Conservation (phyloP, 2,113 vertebrate species). For the Caloenas nicobarica region DNA sequence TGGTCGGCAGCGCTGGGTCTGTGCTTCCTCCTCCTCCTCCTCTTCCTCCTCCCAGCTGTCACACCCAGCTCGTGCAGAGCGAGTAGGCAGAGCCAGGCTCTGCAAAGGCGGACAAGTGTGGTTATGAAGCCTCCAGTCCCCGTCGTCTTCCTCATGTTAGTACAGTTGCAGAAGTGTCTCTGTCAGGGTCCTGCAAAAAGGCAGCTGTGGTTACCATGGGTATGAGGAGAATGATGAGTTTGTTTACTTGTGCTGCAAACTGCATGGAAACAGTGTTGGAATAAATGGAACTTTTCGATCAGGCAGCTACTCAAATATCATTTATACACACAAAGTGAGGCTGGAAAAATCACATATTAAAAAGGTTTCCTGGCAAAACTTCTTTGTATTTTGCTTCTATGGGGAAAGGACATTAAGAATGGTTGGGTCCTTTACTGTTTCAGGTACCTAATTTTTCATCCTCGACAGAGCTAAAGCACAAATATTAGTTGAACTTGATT, state of each 20-base stretch:
- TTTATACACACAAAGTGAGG: not conserved
- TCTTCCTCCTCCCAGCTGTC: not conserved
- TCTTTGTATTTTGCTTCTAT: not conserved
- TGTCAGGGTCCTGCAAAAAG: not conserved
- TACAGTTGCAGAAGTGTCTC: not conserved
- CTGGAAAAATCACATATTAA: not conserved
- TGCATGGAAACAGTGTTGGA: not conserved
- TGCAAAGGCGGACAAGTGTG: rapidly evolving
- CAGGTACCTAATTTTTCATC: not conserved
- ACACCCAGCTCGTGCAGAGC: rapidly evolving
- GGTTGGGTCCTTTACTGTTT: not conserved
- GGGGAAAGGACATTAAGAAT: not conserved
- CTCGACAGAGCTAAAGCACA: not conserved
- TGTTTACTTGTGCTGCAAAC: not conserved
- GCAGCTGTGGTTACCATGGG: not conserved
- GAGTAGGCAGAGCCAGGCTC: not conserved
- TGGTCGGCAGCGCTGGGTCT: not conserved
- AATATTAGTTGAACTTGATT: not conserved
- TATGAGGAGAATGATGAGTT: not conserved
- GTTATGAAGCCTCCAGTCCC: not conserved
- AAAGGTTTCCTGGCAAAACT: not conserved
- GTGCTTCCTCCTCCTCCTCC: not conserved
- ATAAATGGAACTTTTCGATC: not conserved
- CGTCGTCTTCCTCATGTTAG: rapidly evolving
- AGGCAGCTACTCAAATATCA: not conserved